Conservation (phyloP, 2,113 vertebrate genomes). For the Chaetodon auriga region DNA sequence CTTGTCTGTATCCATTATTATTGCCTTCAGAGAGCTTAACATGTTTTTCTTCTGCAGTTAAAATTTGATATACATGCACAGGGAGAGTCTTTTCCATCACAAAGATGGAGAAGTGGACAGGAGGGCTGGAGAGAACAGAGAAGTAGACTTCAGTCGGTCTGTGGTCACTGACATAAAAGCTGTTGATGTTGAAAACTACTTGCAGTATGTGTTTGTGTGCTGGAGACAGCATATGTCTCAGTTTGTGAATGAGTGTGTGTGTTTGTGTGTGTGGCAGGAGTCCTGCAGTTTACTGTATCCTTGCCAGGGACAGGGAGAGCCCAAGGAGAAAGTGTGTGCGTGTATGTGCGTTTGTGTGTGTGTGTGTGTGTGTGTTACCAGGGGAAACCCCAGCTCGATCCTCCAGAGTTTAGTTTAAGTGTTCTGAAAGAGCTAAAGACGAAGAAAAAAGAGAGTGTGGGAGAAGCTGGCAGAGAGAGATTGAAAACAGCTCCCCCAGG, state of each 20-base stretch:
- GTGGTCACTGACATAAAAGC: constrained; percentile 29
- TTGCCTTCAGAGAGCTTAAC: not conserved
- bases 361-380: constrained; percentile 71
- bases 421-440: constrained; percentile 38
- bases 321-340: constrained; percentile 53
- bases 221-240: constrained; percentile 2
- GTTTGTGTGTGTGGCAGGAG: constrained; percentile 50
- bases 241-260: constrained; percentile 16
- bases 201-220: not conserved
- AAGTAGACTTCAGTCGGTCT: not conserved
- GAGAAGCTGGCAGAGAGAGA: constrained; percentile 22
- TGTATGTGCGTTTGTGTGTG: constrained; percentile 45
- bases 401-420: constrained; percentile 58
- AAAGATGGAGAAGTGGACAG: not conserved
- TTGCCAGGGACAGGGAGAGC: constrained; percentile 69
- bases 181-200: constrained; percentile 26
- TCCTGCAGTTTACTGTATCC: constrained; percentile 58
- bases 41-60: not conserved
- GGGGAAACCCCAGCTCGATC: constrained; percentile 78
- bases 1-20: not conserved
- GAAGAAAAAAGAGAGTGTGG: constrained; percentile 25
- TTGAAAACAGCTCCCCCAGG: constrained; percentile 29
- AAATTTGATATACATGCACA: constrained; percentile 6
- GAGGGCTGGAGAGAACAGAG: not conserved
- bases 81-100: not conserved